Evolutionary conservation across 2,113 vertebrate genomes (phyloP).

Genomic region (Psilopsiagon aymara): DNA sequence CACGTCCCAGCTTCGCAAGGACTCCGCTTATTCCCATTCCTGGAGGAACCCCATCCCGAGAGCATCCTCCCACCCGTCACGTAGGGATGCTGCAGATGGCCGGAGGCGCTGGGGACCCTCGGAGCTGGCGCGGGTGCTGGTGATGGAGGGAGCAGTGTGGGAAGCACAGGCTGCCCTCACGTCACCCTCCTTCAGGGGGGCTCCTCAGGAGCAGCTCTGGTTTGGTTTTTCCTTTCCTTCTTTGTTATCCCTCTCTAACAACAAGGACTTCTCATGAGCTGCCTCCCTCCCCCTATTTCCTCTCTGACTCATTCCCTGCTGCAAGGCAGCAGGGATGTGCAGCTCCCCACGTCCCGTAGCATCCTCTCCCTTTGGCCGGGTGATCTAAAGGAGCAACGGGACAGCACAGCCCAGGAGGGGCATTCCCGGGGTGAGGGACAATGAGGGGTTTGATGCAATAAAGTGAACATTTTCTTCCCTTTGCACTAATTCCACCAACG

Average conservation of each 20-base stretch:
- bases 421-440: not conserved
- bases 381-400: fast-evolving
- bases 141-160: not conserved
- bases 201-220: not conserved
- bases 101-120: not conserved
- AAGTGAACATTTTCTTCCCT: not conserved
- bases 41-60: not conserved
- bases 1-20: not conserved
- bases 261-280: not conserved
- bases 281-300: not conserved
- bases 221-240: not conserved
- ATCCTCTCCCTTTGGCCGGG: not conserved
- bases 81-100: not conserved
- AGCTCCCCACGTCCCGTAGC: not conserved
- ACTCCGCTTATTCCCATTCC: not conserved
- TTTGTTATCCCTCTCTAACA: not conserved
- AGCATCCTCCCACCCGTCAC: not conserved
- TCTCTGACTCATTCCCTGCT: not conserved
- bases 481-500: not conserved
- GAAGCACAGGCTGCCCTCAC: not conserved
- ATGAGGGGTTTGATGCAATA: fast-evolving
- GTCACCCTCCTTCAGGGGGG: fast-evolving
- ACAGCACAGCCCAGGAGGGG: not conserved
- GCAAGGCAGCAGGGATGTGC: not conserved
- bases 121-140: not conserved